A percentile compares a stretch with the other conserved stretches of the same genome.
phyloP scores from a whole-genome alignment of 1,140 invertebrate species.

The Atopsyche davidsoni region DNA sequence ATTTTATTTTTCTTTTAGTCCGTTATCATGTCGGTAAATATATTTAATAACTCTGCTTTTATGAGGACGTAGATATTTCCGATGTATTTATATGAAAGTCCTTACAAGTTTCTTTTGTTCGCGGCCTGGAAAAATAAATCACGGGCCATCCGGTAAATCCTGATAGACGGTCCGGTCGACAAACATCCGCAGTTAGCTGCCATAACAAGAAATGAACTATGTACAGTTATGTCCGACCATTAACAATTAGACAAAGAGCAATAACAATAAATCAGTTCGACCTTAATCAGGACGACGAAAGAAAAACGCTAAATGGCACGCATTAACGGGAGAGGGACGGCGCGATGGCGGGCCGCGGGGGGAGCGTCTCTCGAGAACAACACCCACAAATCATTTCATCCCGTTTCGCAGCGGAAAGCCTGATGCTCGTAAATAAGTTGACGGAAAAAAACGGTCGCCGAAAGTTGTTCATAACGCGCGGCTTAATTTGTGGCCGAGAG shows the following conservation, averaged over 20 bases:
- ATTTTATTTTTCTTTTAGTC: no score
- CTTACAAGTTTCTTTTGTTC: constrained; percentile 18
- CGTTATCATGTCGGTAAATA: no score
- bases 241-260: constrained; percentile 32
- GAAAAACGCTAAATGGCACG: constrained; percentile 24
- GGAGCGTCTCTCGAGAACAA: constrained; percentile 19
- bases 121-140: constrained; percentile 18
- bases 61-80: no score
- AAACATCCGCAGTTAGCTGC: constrained; percentile 29
- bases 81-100: no score
- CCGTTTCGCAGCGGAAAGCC: constrained; percentile 25
- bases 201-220: constrained; percentile 31
- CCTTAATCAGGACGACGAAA: constrained; percentile 29
- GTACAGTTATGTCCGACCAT: constrained; percentile 28
- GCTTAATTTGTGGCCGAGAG: constrained; percentile 25
- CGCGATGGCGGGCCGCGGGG: constrained; percentile 7
- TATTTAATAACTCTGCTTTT: no score
- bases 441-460: constrained; percentile 21
- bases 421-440: constrained; percentile 29
- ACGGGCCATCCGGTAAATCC: constrained; percentile 23
- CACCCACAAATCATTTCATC: constrained; percentile 31
- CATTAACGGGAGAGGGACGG: constrained; percentile 23
- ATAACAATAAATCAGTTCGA: constrained; percentile 31
- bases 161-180: constrained; percentile 24
- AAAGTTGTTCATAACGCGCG: constrained; percentile 26